Percentiles rank a stretch among this genome's conserved stretches.
Conservation (phyloP, 2,888 invertebrate genomes). For the Aromia moschata region DNA sequence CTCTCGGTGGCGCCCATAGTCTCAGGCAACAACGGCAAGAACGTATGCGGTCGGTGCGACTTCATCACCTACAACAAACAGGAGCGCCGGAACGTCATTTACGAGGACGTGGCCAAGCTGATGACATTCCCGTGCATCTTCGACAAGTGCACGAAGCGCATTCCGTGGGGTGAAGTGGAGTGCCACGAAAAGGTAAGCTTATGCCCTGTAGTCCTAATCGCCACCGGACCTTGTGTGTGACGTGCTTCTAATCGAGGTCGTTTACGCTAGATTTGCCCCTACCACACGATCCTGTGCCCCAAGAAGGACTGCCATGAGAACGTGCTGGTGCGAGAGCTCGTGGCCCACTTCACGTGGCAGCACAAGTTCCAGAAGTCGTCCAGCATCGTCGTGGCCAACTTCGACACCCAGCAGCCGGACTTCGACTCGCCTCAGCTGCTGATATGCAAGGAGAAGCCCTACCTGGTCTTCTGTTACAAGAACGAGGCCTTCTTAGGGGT, state of each 20-base stretch:
- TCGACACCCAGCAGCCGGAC: constrained; percentile 7
- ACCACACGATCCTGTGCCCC: constrained; percentile 13
- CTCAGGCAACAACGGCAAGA: constrained; percentile 22
- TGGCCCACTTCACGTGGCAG: constrained; percentile 16
- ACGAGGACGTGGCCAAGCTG: constrained; percentile 22
- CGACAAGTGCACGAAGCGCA: constrained; percentile 19
- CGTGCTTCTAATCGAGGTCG: too few relatives aligned
- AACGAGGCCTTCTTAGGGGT: constrained; percentile 13
- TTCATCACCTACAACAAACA: constrained; percentile 27
- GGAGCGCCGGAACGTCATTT: constrained; percentile 20
- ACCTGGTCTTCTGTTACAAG: constrained; percentile 12
- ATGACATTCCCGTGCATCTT: constrained; percentile 19
- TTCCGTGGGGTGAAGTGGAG: constrained; percentile 21
- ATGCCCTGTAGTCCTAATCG: not conserved
- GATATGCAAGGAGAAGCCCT: constrained; percentile 17
- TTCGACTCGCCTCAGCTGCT: constrained; percentile 18
- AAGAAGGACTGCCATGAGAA: constrained; percentile 19
- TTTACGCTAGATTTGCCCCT: constrained; percentile 1
- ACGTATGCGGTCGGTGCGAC: constrained; percentile 23
- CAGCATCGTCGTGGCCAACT: not conserved
- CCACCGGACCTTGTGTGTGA: too few relatives aligned
- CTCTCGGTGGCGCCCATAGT: constrained; percentile 15
- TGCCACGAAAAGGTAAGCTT: constrained; percentile 12
- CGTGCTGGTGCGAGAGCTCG: constrained; percentile 13
- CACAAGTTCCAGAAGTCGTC: constrained; percentile 7